Conservation (phyloP, 2,888 invertebrate species). For the Metellina segmentata region DNA sequence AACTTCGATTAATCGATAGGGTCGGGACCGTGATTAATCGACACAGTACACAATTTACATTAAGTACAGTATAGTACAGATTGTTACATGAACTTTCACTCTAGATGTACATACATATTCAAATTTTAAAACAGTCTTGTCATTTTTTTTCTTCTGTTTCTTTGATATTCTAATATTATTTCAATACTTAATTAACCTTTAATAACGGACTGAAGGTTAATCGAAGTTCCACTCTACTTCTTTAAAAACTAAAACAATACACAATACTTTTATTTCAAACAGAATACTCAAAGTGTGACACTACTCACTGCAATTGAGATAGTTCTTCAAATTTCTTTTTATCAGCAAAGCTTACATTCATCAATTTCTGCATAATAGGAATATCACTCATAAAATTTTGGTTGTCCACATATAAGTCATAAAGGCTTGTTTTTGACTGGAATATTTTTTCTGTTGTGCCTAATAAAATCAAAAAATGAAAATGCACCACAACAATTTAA, state of each 20-base stretch:
- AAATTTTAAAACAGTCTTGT: too few relatives aligned
- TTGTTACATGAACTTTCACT: too few relatives aligned
- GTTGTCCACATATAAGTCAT: constrained; percentile 82
- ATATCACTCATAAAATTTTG: constrained; percentile 80
- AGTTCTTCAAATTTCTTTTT: constrained; percentile 80
- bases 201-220: too few relatives aligned
- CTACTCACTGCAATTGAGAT: constrained; percentile 79
- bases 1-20: too few relatives aligned
- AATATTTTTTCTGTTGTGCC: constrained; percentile 82
- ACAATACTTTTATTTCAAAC: not conserved
- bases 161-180: too few relatives aligned
- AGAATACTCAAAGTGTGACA: not conserved
- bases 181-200: too few relatives aligned
- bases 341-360: constrained; percentile 81
- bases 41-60: too few relatives aligned
- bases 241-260: not conserved
- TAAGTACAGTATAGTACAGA: too few relatives aligned
- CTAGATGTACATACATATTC: too few relatives aligned
- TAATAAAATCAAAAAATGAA: constrained; percentile 71
- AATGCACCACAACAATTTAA: not conserved
- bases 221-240: too few relatives aligned
- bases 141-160: too few relatives aligned
- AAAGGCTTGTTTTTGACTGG: constrained; percentile 81
- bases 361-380: constrained; percentile 80
- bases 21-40: too few relatives aligned